Evolutionary conservation across 2,888 invertebrate species (phyloP).

Genomic region (Ramazzottius varieornatus): DNA sequence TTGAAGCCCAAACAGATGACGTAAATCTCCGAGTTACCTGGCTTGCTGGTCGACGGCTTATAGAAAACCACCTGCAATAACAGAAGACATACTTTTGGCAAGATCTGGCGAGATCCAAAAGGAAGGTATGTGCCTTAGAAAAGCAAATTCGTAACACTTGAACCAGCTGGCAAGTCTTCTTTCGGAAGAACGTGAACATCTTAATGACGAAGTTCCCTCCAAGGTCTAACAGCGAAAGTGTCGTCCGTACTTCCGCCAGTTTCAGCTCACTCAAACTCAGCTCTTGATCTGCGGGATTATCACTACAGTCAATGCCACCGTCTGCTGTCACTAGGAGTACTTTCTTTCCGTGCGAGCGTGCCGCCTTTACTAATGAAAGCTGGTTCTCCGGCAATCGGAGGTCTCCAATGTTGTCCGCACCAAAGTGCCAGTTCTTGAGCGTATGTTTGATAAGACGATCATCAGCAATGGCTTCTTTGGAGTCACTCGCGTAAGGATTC

Average conservation of each 20-base stretch:
- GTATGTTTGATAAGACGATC: slow-evolving; percentile 58
- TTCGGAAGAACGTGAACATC: slow-evolving; percentile 66
- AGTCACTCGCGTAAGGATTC: slow-evolving; percentile 40
- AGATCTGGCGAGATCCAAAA: not conserved
- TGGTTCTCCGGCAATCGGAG: slow-evolving; percentile 44
- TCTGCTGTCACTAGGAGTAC: slow-evolving; percentile 48
- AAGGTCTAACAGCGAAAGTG: slow-evolving; percentile 27
- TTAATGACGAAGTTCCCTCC: slow-evolving; percentile 58
- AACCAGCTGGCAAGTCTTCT: slow-evolving; percentile 31
- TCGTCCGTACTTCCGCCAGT: slow-evolving; percentile 53
- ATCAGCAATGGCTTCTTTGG: slow-evolving; percentile 45
- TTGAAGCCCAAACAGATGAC: slow-evolving; percentile 32
- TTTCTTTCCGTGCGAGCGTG: slow-evolving; percentile 11
- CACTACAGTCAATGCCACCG: slow-evolving; percentile 67
- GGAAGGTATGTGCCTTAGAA: not conserved
- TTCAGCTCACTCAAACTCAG: slow-evolving; percentile 45
- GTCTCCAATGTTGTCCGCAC: slow-evolving; percentile 57
- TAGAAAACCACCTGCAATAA: slow-evolving; percentile 36
- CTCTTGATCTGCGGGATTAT: slow-evolving; percentile 63
- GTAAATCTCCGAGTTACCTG: slow-evolving; percentile 80
- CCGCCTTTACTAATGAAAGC: slow-evolving; percentile 31
- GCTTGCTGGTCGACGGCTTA: slow-evolving; percentile 74
- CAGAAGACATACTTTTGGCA: not conserved
- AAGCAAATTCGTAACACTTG: too few relatives aligned
- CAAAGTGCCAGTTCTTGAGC: slow-evolving; percentile 51